Conservation (phyloP, 2,113 vertebrate genomes). For the Todiramphus chloris region DNA sequence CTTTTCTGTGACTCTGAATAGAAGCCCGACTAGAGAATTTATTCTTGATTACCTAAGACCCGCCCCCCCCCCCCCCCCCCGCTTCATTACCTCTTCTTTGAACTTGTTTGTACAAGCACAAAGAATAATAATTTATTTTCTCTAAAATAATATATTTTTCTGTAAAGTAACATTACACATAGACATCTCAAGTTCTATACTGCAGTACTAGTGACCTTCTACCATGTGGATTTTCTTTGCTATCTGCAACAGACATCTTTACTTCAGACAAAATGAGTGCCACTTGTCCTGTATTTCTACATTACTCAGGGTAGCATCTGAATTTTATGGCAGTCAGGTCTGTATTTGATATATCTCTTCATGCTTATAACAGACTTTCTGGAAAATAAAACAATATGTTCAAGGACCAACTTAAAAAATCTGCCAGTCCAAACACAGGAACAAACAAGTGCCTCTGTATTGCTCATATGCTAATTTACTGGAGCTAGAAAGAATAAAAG, state of each 20-base stretch:
- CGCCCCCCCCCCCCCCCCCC: no score
- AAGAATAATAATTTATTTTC: background rate
- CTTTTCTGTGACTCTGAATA: background rate
- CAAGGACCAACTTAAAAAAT: background rate
- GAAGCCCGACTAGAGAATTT: background rate
- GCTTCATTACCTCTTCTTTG: background rate
- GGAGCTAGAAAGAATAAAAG: background rate
- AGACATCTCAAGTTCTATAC: background rate
- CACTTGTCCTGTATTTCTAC: background rate
- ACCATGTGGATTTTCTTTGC: background rate
- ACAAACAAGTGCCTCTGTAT: background rate
- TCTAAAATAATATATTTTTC: background rate
- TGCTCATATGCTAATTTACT: background rate
- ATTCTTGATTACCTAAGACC: background rate
- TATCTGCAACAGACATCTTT: background rate
- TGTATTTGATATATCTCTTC: background rate
- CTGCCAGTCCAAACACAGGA: background rate
- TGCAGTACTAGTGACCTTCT: background rate
- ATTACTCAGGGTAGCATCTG: background rate
- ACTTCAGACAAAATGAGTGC: background rate
- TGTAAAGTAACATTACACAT: background rate
- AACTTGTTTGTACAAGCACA: background rate
- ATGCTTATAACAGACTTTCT: background rate
- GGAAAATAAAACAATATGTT: background rate
- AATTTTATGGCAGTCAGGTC: background rate